Conservation (phyloP, 2,113 vertebrate species). For the Melospiza melodia region DNA sequence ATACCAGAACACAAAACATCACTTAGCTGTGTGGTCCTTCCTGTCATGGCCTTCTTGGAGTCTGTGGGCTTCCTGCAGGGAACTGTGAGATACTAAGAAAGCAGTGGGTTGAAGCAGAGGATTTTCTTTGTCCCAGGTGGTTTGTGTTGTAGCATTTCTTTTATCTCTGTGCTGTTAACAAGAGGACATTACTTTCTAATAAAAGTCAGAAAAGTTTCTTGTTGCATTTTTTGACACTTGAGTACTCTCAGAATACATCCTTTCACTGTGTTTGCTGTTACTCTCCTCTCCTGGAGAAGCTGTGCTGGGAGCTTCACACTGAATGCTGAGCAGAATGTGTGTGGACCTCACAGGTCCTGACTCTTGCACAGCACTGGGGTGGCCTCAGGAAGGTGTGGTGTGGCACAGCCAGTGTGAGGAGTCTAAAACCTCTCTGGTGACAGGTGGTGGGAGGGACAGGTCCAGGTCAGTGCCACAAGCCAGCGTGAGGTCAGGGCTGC, state of each 20-base stretch:
- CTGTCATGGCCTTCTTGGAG: neutral
- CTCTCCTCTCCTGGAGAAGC: neutral
- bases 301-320: accelerated
- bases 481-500: accelerated
- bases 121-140: constrained; percentile 66
- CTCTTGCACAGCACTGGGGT: neutral
- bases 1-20: constrained; percentile 16
- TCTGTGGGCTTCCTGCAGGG: neutral
- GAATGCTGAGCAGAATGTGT: accelerated
- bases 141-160: constrained; percentile 74
- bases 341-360: neutral
- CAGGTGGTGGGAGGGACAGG: neutral
- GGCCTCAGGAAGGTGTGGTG: neutral
- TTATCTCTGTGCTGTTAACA: constrained; percentile 74
- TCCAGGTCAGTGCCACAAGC: neutral
- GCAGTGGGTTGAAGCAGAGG: constrained; percentile 27
- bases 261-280: neutral
- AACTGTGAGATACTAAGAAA: neutral
- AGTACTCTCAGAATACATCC: neutral
- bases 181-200: constrained; percentile 79
- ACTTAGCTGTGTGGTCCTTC: neutral
- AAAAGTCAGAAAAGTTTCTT: constrained; percentile 59
- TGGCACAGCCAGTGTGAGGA: accelerated
- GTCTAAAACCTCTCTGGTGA: neutral
- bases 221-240: neutral